Evolutionary conservation across 2,888 invertebrate genomes (phyloP), one percentile per base, ranked within the genome.

Genomic region (Torymus texanus): DNA sequence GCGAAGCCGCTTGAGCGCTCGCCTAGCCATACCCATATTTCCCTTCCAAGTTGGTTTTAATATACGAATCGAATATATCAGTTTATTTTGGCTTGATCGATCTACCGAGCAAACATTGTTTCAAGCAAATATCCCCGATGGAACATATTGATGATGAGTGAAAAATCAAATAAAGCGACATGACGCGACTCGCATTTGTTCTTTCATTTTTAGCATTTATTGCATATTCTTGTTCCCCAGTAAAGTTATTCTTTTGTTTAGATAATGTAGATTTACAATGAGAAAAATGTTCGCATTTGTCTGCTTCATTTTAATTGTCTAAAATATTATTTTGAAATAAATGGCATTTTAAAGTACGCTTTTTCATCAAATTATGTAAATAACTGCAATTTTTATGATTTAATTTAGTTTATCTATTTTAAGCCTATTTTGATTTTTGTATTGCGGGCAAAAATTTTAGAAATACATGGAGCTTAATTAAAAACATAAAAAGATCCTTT

Each of bases 41-140:
- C 79, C 83, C 84, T 84, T 86, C 83, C 84, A 84, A 83, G 84
- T 88, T 87, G 83, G 82, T 87, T 88, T 80, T 59, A 80, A 63
- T 68, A 58, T 80, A 66, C 21, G 61, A 82, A 85, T 85, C 85
- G 83, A 86, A 59, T 58, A 58, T 78, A 53, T 53, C 21, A 68
- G 53, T 75, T 77, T 66, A 24, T 55, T 75, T 75, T 50, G 56
- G 56, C 56, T 71, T 71, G 18, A 61, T 73, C 62, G 53, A 55
- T 72, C 56, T 53, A 75, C 29, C 53, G 68, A 68, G 56, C 65
- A 62, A 75, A 71, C 53, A 72, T 65, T 71, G 71, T 75, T 79
- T 76, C 68, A 51, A 41, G 58, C 41, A 51, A 59, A 51, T 61
- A 75, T 41, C 24, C 41, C 66, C 75, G 59, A 56, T 56, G 58